Conservation (phyloP, 2,113 vertebrate genomes). For the Corapipo altera region DNA sequence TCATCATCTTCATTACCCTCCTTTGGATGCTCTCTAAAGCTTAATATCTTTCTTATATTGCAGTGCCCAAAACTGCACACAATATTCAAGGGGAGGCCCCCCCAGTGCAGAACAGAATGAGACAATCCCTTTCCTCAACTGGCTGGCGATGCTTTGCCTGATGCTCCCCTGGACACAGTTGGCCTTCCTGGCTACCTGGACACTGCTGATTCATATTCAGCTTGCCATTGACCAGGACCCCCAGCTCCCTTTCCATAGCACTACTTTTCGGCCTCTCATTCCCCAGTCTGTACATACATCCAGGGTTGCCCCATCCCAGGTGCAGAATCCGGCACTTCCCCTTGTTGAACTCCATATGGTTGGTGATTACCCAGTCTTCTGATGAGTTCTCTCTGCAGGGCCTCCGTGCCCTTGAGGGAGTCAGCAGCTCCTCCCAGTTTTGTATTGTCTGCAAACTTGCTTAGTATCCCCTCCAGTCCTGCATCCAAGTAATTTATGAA, state of each 20-base stretch:
- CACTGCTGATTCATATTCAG: background rate
- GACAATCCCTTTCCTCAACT: background rate
- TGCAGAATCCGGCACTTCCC: background rate
- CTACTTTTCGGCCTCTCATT: background rate
- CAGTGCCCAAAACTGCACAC: background rate
- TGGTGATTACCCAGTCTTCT: background rate
- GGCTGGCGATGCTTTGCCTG: background rate
- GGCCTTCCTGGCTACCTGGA: background rate
- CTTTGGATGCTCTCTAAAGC: background rate
- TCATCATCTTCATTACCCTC: background rate
- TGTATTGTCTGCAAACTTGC: background rate
- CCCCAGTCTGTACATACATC: background rate
- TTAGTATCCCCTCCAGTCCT: background rate
- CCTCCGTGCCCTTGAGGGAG: background rate
- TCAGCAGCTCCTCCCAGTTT: background rate
- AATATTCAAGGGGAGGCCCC: background rate
- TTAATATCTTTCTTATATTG: background rate
- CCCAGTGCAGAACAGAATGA: background rate
- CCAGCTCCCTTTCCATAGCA: background rate
- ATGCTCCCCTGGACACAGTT: background rate
- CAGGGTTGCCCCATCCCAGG: background rate
- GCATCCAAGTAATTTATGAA: background rate
- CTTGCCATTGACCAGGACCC: background rate
- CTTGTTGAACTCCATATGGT: background rate
- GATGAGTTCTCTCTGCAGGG: background rate